These are phyloP conservation scores for Drosophila navojoa DNA, from an alignment of 1,140 invertebrate species.

Conservation along the genomic window DNA sequence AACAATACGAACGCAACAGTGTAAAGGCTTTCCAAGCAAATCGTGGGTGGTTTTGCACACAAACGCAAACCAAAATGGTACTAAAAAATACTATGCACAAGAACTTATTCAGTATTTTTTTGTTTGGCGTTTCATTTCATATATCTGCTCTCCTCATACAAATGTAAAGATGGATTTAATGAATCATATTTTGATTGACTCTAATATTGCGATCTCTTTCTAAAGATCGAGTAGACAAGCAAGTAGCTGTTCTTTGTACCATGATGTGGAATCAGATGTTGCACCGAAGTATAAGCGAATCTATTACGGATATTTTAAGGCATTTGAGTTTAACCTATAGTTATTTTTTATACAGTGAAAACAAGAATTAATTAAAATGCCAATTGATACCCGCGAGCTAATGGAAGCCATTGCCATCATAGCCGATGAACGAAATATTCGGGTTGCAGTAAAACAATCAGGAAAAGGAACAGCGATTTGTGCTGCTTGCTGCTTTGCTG, in stretches of 20 bases:
- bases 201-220: slow-evolving; percentile 5
- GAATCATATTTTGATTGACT: background rate
- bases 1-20: slow-evolving; percentile 29
- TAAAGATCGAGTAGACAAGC: background rate
- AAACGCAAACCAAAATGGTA: background rate
- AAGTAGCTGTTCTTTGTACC: slow-evolving; percentile 25
- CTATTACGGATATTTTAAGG: no score
- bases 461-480: slow-evolving; percentile 78
- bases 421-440: slow-evolving; percentile 70
- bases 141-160: slow-evolving; percentile 14
- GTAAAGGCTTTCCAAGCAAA: background rate
- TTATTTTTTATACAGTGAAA: background rate
- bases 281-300: background rate
- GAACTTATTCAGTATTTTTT: slow-evolving; percentile 12
- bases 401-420: slow-evolving; percentile 76
- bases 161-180: background rate
- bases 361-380: slow-evolving; percentile 55
- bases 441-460: slow-evolving; percentile 71
- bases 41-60: background rate
- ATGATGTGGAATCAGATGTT: slow-evolving; percentile 13
- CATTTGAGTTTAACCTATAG: background rate
- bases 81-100: slow-evolving; percentile 10
- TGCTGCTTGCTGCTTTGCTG: slow-evolving; percentile 74
- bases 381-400: slow-evolving; percentile 72
- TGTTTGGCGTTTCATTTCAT: background rate